Evolutionary conservation across 53 echinoderm and acorn worm genomes (phyloP), one percentile per base, ranked within the genome.

Genomic region (Echinometra lucunter): DNA sequence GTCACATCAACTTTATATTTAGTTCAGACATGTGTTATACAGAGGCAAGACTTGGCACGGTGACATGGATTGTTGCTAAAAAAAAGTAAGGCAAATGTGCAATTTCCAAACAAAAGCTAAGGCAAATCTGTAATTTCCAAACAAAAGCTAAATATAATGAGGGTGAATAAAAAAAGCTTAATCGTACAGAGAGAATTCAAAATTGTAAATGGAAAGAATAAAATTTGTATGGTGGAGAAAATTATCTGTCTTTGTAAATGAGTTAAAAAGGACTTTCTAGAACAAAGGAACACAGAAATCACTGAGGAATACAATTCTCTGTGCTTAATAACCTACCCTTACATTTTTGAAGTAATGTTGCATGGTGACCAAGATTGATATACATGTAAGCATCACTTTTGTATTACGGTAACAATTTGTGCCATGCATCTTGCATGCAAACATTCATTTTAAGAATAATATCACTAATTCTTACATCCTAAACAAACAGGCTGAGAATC

Each of bases 381-480:
- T 25, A 21, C 25, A 27, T 53, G 8, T 25, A 63, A 63, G 25
- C 25, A 25, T 27, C 21, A 63, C 23, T 69, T 32, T 32, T n/a
- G n/a, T n/a, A n/a, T n/a, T n/a, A n/a, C 69, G 10, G 8, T 6
- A 32, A 9, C 13, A 69, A 32, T 69, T 63, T 63, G 63, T 21
- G 23, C 7, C 7, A 56, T 56, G 23, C 66, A 25, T 69, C 34
- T 69, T 69, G 10, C 34, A 34, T 81, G 25, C 17, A 6, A 81
- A 81, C 9, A 44, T 81, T 81, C 44, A 1, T 5, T 42, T 4
- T 42, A 40, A 74, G 7, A 44, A 21, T 6, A 69, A 42, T 5
- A 27, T 85, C 30, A 8, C 49, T 85, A 85, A 85, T 85, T 85
- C 49, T 45, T 49, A 85, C 47, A 85, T 85, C 85, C 85, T 85